Conservation (phyloP, 2,113 vertebrate species). For the Carassius auratus region DNA sequence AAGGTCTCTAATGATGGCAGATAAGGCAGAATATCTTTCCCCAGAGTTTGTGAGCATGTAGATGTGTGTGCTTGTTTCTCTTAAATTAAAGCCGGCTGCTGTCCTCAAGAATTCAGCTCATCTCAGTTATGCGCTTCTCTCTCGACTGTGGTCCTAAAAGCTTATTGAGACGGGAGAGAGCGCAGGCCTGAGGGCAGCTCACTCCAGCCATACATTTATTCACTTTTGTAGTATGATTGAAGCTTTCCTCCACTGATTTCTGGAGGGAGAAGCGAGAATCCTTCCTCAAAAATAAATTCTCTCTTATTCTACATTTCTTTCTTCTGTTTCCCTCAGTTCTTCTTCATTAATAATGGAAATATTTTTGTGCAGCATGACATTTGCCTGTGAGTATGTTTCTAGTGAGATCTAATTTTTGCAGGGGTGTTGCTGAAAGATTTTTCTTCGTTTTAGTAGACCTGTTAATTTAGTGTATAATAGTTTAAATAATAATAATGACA, state of each 20-base stretch:
- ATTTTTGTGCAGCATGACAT: constrained; percentile 32
- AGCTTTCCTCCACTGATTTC: constrained; percentile 74
- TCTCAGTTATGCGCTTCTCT: constrained; percentile 63
- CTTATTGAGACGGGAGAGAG: constrained; percentile 67
- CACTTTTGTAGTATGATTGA: constrained; percentile 79
- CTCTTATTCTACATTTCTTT: constrained; percentile 20
- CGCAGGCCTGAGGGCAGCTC: constrained; percentile 58
- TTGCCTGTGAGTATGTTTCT: constrained; percentile 28
- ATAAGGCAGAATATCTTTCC: constrained; percentile 1
- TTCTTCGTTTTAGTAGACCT: background rate
- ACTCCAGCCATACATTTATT: constrained; percentile 72
- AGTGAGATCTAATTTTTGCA: background rate
- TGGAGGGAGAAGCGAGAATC: constrained; percentile 40
- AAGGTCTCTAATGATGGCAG: constrained; percentile 12
- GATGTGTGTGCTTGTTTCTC: constrained; percentile 31
- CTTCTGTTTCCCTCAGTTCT: constrained; percentile 18
- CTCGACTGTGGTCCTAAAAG: constrained; percentile 57
- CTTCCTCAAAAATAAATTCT: background rate
- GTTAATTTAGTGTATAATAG: background rate
- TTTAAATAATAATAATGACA: no score
- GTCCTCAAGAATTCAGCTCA: constrained; percentile 56
- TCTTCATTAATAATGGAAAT: constrained; percentile 45
- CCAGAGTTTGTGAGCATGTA: constrained; percentile 27
- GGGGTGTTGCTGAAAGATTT: background rate
- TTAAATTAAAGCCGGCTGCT: constrained; percentile 46